Evolutionary conservation across 1,140 invertebrate species (phyloP), one percentile per base, ranked within the genome.

Genomic region (Macrosteles quadrilineatus): DNA sequence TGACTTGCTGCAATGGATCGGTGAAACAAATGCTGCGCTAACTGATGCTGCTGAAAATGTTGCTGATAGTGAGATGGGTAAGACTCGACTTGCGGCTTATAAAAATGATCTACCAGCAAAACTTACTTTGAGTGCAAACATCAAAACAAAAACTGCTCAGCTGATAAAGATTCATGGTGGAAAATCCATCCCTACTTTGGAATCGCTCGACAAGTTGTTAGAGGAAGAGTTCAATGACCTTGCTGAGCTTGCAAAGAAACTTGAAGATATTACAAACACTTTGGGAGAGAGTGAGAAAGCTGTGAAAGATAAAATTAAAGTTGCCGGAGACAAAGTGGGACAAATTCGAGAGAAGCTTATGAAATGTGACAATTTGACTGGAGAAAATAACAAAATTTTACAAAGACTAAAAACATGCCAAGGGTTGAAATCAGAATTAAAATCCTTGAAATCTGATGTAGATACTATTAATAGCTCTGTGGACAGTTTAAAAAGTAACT

Each of bases 281-380:
- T 85, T 94, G 68, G 87, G 87, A 67, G 86, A 92, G 66, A 86
- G 90, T 74, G 93, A 96, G 80, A 87, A 87, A 73, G 83, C 82
- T 64, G 85, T 96, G 17, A 86, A 88, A 72, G 82, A 86, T 30
- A 86, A 87, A 19, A 86, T 94, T 6, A 94, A 93, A 81, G 81
- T 81, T 19, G 82, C 87, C 0, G 87, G 87, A 36, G 90, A 90
- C 62, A 81, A 83, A 63, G 84, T 95, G 0, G 88, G 87, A 25
- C 89, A 88, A 73, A 86, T 96, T 57, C 86, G 94, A 25, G 95
- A 97, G 78, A 86, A 90, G 57, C 87, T 97, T 0, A 90, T 94
- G 12, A 94, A 93, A 80, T 96, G 93, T 80, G 95, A 98, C 78
- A 93, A 97, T 80, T 86, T 95, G 76, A 92, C 91, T 14, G 95